Base-by-base conservation (phyloP, 2,113 vertebrate species). In the Oenanthe melanoleuca region DNA sequence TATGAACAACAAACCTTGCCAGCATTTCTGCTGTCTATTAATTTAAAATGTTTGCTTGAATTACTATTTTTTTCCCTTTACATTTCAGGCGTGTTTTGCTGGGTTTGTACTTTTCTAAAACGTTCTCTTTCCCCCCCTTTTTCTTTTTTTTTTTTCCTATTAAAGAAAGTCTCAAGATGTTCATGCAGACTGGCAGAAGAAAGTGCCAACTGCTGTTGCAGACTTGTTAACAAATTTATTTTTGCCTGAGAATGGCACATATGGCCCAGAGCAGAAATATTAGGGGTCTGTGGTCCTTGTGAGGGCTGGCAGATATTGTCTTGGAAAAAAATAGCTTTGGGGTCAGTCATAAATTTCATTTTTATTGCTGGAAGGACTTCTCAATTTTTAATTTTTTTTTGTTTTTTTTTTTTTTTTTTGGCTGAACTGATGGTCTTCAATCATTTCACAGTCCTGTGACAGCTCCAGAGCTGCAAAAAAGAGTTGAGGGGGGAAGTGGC, bases 141-240 rank as follows among this genome's bases (percentile, higher is more conserved):
- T 37, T 37, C 34, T 55, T 77, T 37, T 65, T 44, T 92, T 33
- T 59, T 60, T 80, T 85, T 86, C 86, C 72, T 78, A 67, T 92
- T 96, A 94, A 91, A 95, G 95, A 97, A 94, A 96, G 75, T 79
- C 96, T 98, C 98, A 98, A 98, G 98, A 98, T 98, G 98, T 97
- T 96, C 71, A 13, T 95, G 75, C 98, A 98, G 97, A 95, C 97
- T 98, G 98, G 92, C 95, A 84, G 89, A 95, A 98, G 72, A 55
- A 69, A 47, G 73, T 96, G 98, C 98, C 98, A 98, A 94, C 94
- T 97, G 94, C 97, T 97, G 93, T 80, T 96, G 85, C 96, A 97
- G 95, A 98, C 96, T 98, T 97, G 97, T 97, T 97, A 98, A 97
- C 96, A 97, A 96, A 96, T 97, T 93, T 97, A 94, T 97, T 97